Percentiles rank a stretch among this genome's conserved stretches.
Conservation (phyloP, 2,797 vertebrate species). For the Furcifer pardalis region DNA sequence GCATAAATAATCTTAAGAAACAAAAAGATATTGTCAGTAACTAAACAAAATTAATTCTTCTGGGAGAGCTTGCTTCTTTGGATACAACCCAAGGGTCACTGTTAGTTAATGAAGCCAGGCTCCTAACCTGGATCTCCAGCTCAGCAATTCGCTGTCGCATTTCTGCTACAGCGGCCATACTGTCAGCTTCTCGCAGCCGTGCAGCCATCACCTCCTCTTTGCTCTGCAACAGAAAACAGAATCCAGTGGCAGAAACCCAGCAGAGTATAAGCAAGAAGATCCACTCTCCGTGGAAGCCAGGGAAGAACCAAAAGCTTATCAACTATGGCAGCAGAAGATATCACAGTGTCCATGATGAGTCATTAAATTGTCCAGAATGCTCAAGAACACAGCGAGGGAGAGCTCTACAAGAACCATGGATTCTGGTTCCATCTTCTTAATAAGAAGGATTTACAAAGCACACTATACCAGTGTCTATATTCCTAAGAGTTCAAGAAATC, state of each 20-base stretch:
- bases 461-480: neutral
- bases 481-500: neutral
- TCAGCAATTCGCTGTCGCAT: slow-evolving; percentile 91
- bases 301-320: neutral
- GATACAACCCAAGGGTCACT: neutral
- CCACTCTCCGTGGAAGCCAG: neutral
- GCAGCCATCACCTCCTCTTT: slow-evolving; percentile 97
- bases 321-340: neutral
- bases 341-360: neutral
- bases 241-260: neutral
- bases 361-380: neutral
- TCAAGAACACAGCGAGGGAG: neutral
- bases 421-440: neutral
- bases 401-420: neutral
- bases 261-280: neutral
- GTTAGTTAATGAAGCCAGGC: neutral
- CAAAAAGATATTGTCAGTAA: neutral
- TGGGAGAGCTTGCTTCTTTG: neutral
- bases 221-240: slow-evolving; percentile 75
- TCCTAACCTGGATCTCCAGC: slow-evolving; percentile 90
- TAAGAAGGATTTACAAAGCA: neutral
- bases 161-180: slow-evolving; percentile 92
- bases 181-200: slow-evolving; percentile 92
- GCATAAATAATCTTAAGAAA: neutral
- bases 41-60: neutral